Conservation (phyloP, 2,113 vertebrate species). For the Arothron firmamentum region DNA sequence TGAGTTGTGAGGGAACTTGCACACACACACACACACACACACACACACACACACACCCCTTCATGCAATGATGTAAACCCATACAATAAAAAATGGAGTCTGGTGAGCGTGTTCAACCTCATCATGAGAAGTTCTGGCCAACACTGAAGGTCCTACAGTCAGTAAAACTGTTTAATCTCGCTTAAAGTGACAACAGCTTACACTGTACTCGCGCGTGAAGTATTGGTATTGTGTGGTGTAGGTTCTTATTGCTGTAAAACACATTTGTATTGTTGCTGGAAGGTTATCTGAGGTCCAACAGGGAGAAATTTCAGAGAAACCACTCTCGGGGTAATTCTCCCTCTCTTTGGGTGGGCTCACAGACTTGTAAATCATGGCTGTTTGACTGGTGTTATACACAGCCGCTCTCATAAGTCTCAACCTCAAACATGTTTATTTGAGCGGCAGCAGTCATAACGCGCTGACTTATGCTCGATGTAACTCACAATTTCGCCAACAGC, state of each 20-base stretch:
- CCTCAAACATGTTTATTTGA: constrained; percentile 64
- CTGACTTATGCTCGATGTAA: constrained; percentile 39
- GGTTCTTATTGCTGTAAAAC: background rate
- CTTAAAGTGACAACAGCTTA: no score
- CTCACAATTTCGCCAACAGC: constrained; percentile 49
- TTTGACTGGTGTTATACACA: constrained; percentile 63
- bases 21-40: no score
- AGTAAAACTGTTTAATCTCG: no score
- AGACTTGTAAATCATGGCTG: constrained; percentile 52
- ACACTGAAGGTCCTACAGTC: no score
- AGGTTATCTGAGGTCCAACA: constrained; percentile 8
- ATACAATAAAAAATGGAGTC: no score
- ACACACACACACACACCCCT: no score
- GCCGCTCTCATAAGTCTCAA: constrained; percentile 40
- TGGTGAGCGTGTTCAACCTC: no score
- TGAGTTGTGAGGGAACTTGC: no score
- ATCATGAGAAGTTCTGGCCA: no score
- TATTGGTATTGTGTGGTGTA: no score
- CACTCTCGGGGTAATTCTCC: constrained; percentile 17
- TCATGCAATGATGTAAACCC: no score
- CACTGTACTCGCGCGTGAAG: no score
- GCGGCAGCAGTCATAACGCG: constrained; percentile 50
- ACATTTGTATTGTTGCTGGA: background rate
- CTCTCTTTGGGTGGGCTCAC: constrained; percentile 67
- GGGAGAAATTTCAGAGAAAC: constrained; percentile 21